Percentiles rank a stretch among this genome's conserved stretches.
phyloP scores from a whole-genome alignment of 2,797 vertebrate species.

The Poliocrania exsul region DNA sequence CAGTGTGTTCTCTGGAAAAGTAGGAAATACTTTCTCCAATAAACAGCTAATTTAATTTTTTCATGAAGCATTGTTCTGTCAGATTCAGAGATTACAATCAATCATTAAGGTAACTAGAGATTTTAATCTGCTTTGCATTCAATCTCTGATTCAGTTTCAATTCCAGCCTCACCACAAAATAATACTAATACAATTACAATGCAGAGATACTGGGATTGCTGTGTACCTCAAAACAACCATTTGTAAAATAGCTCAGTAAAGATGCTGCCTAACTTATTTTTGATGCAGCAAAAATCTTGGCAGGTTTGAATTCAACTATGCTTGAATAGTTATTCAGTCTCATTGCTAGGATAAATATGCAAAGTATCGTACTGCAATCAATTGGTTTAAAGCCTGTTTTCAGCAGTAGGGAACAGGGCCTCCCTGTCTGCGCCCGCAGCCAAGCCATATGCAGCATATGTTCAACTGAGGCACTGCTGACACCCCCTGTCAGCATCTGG shows the following conservation, averaged over 20 bases:
- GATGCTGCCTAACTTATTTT: neutral
- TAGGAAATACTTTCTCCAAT: neutral
- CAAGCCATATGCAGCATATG: neutral
- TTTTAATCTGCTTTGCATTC: neutral
- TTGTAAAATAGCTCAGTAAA: neutral
- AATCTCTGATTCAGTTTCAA: neutral
- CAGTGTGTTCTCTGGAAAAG: neutral
- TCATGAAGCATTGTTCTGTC: neutral
- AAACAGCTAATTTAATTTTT: neutral
- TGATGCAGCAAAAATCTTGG: neutral
- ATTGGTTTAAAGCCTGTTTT: slow-evolving; percentile 3
- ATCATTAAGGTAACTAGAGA: neutral
- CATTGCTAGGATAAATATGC: neutral
- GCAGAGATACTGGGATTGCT: neutral
- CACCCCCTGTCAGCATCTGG: slow-evolving; percentile 61
- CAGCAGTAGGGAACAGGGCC: slow-evolving; percentile 18
- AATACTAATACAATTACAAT: neutral
- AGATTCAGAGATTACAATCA: neutral
- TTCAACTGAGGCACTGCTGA: slow-evolving; percentile 48
- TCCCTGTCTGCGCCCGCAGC: neutral
- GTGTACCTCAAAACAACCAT: neutral
- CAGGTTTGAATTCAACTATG: neutral
- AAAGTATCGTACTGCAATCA: neutral
- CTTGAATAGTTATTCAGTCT: neutral
- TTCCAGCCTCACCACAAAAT: neutral